Base-by-base conservation (phyloP, 2,113 vertebrate genomes). In the Poeciliopsis turrubarensis region DNA sequence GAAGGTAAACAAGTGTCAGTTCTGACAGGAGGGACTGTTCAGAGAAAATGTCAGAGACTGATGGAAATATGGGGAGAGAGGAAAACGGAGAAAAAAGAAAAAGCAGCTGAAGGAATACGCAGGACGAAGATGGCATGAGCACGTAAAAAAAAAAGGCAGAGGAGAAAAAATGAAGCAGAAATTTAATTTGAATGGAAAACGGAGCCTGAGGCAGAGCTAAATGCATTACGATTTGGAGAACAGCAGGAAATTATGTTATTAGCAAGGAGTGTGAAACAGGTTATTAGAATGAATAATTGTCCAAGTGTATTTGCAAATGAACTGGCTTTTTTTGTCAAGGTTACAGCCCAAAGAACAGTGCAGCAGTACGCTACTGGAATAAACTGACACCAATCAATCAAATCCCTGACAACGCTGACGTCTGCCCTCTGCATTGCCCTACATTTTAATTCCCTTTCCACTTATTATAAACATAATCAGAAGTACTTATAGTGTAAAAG, bases 271-370 rank as follows among this genome's bases (percentile, higher is more conserved):
- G 70, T 63, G 73, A 74, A 80, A 76, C 79, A 71, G 80, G 78
- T 90, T 85, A 88, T 93, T 87, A 83, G 73, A 85, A 86, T 77
- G 75, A 89, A 71, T 79, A 80, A 86, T 91, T 84, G 73, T 86
- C 67, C 74, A 80, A 60, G 80, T 81, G 67, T 63, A 77, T 79
- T 72, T 80, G 70, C 27, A 65, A 39, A 25, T 61, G 72, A 72
- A 81, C 73, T 76, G 26, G 26, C 70, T 81, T 90, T 84, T 90
- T 84, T 60, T 81, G 67, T 57, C 51, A 57, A 61, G 67, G 5
- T 63, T 77, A 60, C 29, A 51, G 61, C 13, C 65, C 30, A 66
- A 31, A 66, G 65, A 70, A 32, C 15, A 70, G 37, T 27, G 2
- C 64, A 75, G 60, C 22, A 26, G 10, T 1, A 10, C 57, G 44